Base-by-base conservation (phyloP, 2,113 vertebrate species). In the Platycercus adscitus region DNA sequence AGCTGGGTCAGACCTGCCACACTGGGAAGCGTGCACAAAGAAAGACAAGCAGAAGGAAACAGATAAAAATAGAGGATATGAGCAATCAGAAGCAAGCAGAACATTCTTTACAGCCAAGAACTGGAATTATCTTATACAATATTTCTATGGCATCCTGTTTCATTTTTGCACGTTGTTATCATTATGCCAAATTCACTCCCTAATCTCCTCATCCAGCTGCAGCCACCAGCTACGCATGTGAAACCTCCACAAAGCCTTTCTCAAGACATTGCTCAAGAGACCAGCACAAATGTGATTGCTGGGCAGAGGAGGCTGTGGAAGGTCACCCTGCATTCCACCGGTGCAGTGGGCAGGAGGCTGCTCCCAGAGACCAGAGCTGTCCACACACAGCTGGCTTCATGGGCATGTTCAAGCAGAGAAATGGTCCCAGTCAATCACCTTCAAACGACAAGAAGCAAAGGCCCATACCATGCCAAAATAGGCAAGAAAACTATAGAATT, bases 41-140 rank as follows among this genome's bases (percentile, higher is more conserved):
- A 69, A 72, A 96, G 94, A 69, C 81, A 88, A 83, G 88, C 63
- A 93, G 91, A 73, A 93, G 84, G 89, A 91, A 96, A 47, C 46
- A 2, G 93, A 94, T 92, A 94, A 91, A 89, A 94, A 83, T 15
- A 81, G 93, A 73, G 91, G 93, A 95, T 92, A 91, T 17, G 89
- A 53, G 80, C 69, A 72, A 86, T 83, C 91, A 89, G 92, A 78
- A 88, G 78, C 21, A 52, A 94, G 75, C 78, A 93, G 84, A 92
- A 94, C 93, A 92, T 96, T 92, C 89, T 93, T 91, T 83, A 33
- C 35, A 61, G 68, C 49, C 0, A 68, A 68, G 93, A 95, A 72
- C 47, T 16, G 49, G 41, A 20, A 56, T 93, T 88, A 96, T 94
- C 93, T 91, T 31, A 1, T 33, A 25, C 37, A 10, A 35, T 81